These are phyloP conservation scores for Carcinoscorpius rotundicauda DNA, from an alignment of 1,140 invertebrate species.

Conservation along the genomic window DNA sequence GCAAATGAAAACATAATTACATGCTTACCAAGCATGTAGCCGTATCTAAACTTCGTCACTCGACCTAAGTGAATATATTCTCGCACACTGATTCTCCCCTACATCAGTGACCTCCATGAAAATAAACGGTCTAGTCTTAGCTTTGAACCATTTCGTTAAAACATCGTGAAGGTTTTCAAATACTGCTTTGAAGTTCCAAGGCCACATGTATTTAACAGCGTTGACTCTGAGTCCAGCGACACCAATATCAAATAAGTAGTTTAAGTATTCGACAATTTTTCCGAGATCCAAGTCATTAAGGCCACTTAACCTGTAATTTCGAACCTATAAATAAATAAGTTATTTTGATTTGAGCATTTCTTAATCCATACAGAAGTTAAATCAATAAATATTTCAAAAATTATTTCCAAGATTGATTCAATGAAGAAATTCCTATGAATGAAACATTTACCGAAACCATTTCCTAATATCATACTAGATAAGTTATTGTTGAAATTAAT, in stretches of 20 bases:
- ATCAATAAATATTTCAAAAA: no score
- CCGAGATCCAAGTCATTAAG: constrained; percentile 58
- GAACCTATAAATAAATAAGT: constrained; percentile 44
- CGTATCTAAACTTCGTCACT: constrained; percentile 63
- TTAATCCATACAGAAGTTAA: no score
- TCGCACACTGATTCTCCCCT: constrained; percentile 48
- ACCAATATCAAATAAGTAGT: constrained; percentile 54
- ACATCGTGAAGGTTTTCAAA: constrained; percentile 46
- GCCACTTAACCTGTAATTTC: constrained; percentile 58
- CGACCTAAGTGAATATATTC: constrained; percentile 52
- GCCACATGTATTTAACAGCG: constrained; percentile 73
- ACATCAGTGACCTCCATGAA: constrained; percentile 70
- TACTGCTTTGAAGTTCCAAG: constrained; percentile 50
- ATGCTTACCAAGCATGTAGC: no score
- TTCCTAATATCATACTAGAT: no score
- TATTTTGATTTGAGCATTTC: no score
- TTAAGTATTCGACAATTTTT: constrained; percentile 54
- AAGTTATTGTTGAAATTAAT: no score
- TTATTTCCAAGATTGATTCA: no score
- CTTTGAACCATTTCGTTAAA: constrained; percentile 43
- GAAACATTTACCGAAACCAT: no score
- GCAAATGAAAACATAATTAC: no score
- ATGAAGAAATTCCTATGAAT: no score
- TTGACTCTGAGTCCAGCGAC: constrained; percentile 59
- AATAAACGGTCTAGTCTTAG: constrained; percentile 47